Percentiles rank a stretch among this genome's conserved stretches.
Conservation (phyloP, 64 coral and sea anemone genomes). For the Astreopora myriophthalma region DNA sequence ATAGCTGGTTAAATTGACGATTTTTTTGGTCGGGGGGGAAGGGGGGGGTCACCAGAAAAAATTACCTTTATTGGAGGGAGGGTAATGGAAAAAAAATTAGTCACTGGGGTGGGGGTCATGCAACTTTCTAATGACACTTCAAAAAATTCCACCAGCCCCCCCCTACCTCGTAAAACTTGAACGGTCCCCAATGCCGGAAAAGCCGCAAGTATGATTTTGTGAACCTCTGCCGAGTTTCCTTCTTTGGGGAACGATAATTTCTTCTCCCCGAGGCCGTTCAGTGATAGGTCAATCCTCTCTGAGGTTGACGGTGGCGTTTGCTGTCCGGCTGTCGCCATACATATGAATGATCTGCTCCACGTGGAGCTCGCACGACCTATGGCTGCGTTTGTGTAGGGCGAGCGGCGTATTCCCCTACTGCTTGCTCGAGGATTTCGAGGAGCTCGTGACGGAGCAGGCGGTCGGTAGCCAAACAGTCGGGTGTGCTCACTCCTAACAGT, state of each 20-base stretch:
- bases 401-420: slow-evolving; percentile 7
- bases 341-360: slow-evolving; percentile 60
- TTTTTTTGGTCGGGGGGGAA: no score
- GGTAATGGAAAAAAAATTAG: no score
- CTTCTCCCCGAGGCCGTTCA: slow-evolving; percentile 45
- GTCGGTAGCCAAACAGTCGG: slow-evolving; percentile 38
- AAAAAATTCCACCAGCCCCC: no score
- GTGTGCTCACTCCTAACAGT: background rate
- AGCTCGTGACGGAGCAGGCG: slow-evolving; percentile 9
- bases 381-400: background rate
- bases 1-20: no score
- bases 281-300: slow-evolving; percentile 42
- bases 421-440: background rate
- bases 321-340: slow-evolving; percentile 14
- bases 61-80: no score
- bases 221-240: slow-evolving; percentile 45
- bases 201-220: slow-evolving; percentile 18
- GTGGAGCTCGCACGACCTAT: slow-evolving; percentile 22
- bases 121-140: no score
- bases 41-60: no score
- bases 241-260: slow-evolving; percentile 43
- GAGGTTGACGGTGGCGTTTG: slow-evolving; percentile 15
- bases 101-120: no score
- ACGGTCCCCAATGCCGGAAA: background rate
- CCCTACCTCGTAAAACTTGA: no score